phyloP scores from a whole-genome alignment of 2,113 vertebrate species.

The Aythya baeri region DNA sequence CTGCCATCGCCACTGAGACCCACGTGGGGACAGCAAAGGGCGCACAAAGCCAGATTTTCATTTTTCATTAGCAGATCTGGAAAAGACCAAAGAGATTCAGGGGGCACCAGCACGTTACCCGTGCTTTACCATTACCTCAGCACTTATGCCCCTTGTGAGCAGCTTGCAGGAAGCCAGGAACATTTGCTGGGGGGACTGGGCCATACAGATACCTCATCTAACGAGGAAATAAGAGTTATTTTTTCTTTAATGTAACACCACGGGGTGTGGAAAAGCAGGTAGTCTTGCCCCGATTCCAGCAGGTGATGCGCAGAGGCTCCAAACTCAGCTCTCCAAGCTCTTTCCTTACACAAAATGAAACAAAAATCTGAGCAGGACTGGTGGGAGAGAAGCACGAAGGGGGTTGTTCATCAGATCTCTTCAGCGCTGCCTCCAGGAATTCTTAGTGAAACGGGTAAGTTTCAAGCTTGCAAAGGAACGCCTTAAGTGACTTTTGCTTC shows the following conservation, averaged over 20 bases:
- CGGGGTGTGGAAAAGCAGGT: not conserved
- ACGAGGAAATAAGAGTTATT: not conserved
- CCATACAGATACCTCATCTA: not conserved
- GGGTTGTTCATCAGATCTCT: not conserved
- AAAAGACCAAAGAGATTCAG: not conserved
- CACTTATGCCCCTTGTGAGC: not conserved
- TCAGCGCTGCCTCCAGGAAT: not conserved
- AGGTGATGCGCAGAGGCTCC: not conserved
- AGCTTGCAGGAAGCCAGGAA: not conserved
- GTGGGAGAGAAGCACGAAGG: not conserved
- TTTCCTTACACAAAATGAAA: not conserved
- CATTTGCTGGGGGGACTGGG: too few relatives aligned
- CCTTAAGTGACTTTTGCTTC: not conserved
- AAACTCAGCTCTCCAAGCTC: not conserved
- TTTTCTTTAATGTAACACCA: not conserved
- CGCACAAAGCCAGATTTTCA: not conserved
- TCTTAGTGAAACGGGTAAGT: not conserved
- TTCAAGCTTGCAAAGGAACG: not conserved
- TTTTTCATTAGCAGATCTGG: not conserved
- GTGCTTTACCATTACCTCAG: accelerated
- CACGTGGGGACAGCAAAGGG: accelerated
- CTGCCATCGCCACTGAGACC: not conserved
- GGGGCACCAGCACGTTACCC: accelerated
- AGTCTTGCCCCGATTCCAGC: not conserved
- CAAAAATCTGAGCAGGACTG: not conserved